A percentile compares a stretch with the other conserved stretches of the same genome.
Evolutionary conservation across 2,113 vertebrate genomes (phyloP).

Genomic region (Zingel zingel): DNA sequence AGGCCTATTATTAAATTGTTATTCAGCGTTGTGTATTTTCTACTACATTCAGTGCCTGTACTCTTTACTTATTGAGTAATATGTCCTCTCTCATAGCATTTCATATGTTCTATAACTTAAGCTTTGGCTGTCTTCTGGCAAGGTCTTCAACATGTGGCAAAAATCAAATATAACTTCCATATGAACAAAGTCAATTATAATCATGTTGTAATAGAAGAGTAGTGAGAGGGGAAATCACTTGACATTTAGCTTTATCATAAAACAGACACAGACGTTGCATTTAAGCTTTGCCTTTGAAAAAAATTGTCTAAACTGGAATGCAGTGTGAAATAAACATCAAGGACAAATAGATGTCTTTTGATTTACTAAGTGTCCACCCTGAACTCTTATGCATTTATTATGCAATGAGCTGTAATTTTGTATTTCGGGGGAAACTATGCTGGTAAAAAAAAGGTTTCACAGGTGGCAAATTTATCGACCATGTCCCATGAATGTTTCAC

Average conservation of each 20-base stretch:
- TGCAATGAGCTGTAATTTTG: conserved; percentile 45
- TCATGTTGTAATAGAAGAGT: not conserved
- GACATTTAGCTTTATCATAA: conserved; percentile 25
- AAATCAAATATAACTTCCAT: not conserved
- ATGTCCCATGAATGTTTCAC: conserved; percentile 38
- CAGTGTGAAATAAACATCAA: conserved; percentile 58
- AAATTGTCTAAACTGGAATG: conserved; percentile 30
- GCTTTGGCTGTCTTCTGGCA: not conserved
- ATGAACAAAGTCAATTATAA: conserved; percentile 4
- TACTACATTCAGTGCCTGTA: not conserved
- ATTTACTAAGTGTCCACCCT: conserved; percentile 44
- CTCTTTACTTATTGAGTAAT: not conserved
- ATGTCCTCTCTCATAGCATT: not conserved
- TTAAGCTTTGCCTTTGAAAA: conserved; percentile 38
- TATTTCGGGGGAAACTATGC: conserved; percentile 30
- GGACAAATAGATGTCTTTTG: conserved; percentile 58
- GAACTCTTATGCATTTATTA: conserved; percentile 52
- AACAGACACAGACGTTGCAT: conserved; percentile 34
- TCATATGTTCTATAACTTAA: not conserved
- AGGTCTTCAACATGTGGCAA: not conserved
- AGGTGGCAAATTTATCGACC: conserved; percentile 31
- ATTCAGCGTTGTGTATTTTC: not conserved
- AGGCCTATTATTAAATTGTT: not conserved
- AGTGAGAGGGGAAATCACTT: not conserved
- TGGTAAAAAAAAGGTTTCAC: conserved; percentile 10